phyloP scores from a whole-genome alignment of 2,113 vertebrate genomes.

The Micromys minutus region DNA sequence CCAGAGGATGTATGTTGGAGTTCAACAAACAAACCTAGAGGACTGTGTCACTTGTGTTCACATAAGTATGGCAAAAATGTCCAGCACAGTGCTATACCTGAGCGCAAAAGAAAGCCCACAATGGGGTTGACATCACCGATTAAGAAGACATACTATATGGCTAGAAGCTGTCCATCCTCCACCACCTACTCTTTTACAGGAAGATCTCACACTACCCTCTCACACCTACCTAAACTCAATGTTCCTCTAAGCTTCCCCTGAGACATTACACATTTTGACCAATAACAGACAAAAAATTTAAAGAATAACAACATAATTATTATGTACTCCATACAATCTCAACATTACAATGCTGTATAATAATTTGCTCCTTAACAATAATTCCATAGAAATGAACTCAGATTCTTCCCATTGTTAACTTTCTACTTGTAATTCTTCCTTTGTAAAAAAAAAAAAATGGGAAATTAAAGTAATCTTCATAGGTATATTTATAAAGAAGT shows the following conservation, averaged over 20 bases:
- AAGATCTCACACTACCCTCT: neutral
- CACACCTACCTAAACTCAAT: neutral
- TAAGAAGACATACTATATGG: neutral
- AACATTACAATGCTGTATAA: constrained; percentile 68
- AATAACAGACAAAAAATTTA: constrained; percentile 66
- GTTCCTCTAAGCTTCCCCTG: constrained; percentile 2
- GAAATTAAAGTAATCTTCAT: constrained; percentile 68
- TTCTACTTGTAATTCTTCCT: constrained; percentile 73
- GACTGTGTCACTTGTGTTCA: neutral
- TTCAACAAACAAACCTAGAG: neutral
- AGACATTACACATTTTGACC: constrained; percentile 60
- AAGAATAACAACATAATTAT: constrained; percentile 70
- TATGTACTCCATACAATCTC: constrained; percentile 63
- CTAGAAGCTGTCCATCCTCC: neutral
- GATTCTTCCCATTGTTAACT: constrained; percentile 67
- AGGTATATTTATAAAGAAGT: constrained; percentile 76
- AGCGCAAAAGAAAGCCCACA: neutral
- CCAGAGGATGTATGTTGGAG: neutral
- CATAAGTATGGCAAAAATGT: neutral
- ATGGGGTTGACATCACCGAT: neutral
- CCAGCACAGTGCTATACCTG: neutral
- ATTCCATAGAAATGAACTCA: constrained; percentile 71
- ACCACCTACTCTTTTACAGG: neutral
- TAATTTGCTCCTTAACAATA: constrained; percentile 74
- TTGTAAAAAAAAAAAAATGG: constrained; percentile 69